These are phyloP conservation scores for Pseudoips prasinana DNA, from an alignment of 2,888 invertebrate species.

Conservation along the genomic window DNA sequence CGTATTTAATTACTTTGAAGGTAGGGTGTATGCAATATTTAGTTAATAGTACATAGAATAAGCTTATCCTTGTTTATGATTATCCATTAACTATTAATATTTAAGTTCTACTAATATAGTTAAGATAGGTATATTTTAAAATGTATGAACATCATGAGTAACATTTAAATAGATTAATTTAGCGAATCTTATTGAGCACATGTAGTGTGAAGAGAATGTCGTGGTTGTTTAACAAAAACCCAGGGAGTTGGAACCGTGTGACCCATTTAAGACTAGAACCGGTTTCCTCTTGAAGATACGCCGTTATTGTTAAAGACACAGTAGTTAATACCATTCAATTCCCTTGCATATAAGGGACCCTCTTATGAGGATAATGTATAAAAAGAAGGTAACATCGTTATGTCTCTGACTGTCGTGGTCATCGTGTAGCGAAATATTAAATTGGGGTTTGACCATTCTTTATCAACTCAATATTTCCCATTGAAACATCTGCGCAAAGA, in stretches of 20 bases:
- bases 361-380: slow-evolving; percentile 71
- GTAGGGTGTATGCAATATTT: slow-evolving; percentile 15
- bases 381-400: slow-evolving; percentile 72
- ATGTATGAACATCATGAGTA: background rate
- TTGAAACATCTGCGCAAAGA: slow-evolving; percentile 54
- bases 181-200: slow-evolving; percentile 10
- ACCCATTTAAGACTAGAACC: slow-evolving; percentile 79
- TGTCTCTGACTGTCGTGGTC: slow-evolving; percentile 60
- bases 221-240: slow-evolving; percentile 65
- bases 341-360: slow-evolving; percentile 71
- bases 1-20: slow-evolving; percentile 41
- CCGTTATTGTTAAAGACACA: slow-evolving; percentile 71
- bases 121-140: background rate
- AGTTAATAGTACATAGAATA: slow-evolving; percentile 13
- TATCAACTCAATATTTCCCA: slow-evolving; percentile 56
- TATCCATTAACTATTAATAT: background rate
- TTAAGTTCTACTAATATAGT: background rate
- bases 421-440: slow-evolving; percentile 64
- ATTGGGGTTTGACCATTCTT: slow-evolving; percentile 72
- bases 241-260: slow-evolving; percentile 76
- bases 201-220: slow-evolving; percentile 37
- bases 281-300: slow-evolving; percentile 76
- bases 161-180: slow-evolving; percentile 22
- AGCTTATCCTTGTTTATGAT: background rate
- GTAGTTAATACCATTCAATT: slow-evolving; percentile 75